A percentile compares a stretch with the other conserved stretches of the same genome.
Conservation (phyloP, 1,140 invertebrate species). For the Cepaea nemoralis region DNA sequence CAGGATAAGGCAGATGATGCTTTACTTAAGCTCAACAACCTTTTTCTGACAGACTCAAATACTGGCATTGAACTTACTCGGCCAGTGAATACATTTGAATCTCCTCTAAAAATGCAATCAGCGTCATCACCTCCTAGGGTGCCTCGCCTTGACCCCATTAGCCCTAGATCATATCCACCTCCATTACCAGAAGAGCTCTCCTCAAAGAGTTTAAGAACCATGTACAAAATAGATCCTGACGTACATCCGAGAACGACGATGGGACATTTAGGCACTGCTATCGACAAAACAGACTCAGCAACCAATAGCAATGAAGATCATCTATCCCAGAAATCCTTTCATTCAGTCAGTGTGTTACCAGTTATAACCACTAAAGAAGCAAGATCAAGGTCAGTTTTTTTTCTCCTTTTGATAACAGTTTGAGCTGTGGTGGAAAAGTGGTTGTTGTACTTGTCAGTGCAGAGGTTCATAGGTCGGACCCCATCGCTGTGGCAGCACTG, state of each 20-base stretch:
- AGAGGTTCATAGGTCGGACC: too few relatives aligned
- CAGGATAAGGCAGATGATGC: neutral
- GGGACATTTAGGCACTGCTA: slow-evolving; percentile 18
- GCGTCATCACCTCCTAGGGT: neutral
- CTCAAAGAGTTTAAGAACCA: slow-evolving; percentile 54
- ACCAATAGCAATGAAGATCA: slow-evolving; percentile 42
- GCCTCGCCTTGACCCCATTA: slow-evolving; percentile 24
- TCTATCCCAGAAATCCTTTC: slow-evolving; percentile 58
- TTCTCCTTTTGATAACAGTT: neutral
- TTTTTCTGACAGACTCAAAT: neutral
- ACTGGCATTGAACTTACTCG: neutral
- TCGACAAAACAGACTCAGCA: slow-evolving; percentile 19
- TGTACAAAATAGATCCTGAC: slow-evolving; percentile 56
- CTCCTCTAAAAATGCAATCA: neutral
- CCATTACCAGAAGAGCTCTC: slow-evolving; percentile 54
- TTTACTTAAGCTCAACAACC: neutral
- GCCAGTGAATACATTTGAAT: neutral
- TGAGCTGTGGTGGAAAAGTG: too few relatives aligned
- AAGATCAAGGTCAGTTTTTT: slow-evolving; percentile 59
- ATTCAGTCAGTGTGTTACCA: slow-evolving; percentile 54
- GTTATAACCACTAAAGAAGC: slow-evolving; percentile 63
- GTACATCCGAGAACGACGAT: slow-evolving; percentile 40
- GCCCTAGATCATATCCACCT: slow-evolving; percentile 52
- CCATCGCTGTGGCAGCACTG: too few relatives aligned
- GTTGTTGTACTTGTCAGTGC: too few relatives aligned